phyloP scores from a whole-genome alignment of 2,797 vertebrate species.

The Hylomyscus alleni region DNA sequence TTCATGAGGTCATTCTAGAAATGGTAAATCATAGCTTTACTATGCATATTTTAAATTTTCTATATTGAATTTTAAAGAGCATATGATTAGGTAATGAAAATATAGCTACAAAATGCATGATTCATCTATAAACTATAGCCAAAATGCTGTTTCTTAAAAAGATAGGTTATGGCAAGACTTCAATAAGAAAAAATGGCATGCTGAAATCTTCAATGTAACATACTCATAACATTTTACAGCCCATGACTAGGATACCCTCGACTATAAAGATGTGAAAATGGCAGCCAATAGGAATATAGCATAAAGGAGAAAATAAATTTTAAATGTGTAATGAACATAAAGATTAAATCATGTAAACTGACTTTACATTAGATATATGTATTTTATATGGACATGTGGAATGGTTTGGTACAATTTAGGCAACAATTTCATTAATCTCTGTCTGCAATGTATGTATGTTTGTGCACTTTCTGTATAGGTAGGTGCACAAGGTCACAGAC shows the following conservation, averaged over 20 bases:
- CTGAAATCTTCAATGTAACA: constrained; percentile 12
- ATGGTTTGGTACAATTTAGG: neutral
- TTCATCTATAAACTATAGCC: neutral
- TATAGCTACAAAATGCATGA: neutral
- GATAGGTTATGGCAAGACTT: neutral
- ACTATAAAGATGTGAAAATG: neutral
- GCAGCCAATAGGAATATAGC: neutral
- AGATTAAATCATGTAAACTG: neutral
- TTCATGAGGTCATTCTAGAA: constrained; percentile 41
- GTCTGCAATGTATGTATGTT: no score
- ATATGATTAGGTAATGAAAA: constrained; percentile 11
- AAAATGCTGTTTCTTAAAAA: neutral
- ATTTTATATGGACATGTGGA: neutral
- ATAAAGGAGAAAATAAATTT: neutral
- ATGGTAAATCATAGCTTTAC: neutral
- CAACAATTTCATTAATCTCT: neutral
- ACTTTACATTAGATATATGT: neutral
- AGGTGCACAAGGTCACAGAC: neutral
- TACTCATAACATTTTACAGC: neutral
- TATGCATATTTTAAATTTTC: neutral
- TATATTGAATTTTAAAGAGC: constrained; percentile 2
- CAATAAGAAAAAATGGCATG: neutral
- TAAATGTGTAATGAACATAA: neutral
- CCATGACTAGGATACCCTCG: neutral
- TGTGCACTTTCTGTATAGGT: neutral